Percentiles rank a stretch among this genome's conserved stretches.
phyloP scores from a whole-genome alignment of 2,888 invertebrate genomes.

The Drosophila mettleri region DNA sequence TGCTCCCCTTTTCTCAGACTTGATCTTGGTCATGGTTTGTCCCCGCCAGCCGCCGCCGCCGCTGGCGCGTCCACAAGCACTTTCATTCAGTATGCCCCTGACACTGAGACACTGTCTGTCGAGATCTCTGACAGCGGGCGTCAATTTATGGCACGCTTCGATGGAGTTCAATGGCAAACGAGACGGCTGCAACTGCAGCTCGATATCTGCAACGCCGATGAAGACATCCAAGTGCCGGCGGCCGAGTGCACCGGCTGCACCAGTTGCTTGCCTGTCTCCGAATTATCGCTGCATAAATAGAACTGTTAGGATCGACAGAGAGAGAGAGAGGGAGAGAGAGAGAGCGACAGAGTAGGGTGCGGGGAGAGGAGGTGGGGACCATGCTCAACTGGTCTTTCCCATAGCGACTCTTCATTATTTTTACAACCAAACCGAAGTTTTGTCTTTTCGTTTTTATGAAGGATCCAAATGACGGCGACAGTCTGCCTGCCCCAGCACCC shows the following conservation, averaged over 20 bases:
- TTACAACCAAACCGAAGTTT: constrained; percentile 35
- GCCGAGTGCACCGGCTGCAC: constrained; percentile 31
- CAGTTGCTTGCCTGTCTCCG: constrained; percentile 55
- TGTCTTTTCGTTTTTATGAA: constrained; percentile 28
- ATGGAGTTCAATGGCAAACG: constrained; percentile 73
- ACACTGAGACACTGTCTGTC: constrained; percentile 40
- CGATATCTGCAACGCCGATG: constrained; percentile 42
- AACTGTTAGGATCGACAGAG: constrained; percentile 27
- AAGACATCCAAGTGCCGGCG: constrained; percentile 62
- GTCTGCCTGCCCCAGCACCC: neutral
- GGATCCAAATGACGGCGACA: constrained; percentile 36
- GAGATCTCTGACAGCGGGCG: constrained; percentile 60
- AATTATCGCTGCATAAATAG: constrained; percentile 74
- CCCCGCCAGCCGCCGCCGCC: neutral
- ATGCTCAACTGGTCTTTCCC: constrained; percentile 6
- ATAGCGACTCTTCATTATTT: constrained; percentile 46
- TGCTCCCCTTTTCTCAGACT: constrained; percentile 21
- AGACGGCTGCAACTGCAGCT: constrained; percentile 16
- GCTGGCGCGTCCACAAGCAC: neutral
- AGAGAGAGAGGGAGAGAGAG: neutral
- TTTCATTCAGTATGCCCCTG: constrained; percentile 10
- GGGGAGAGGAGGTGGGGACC: too few species aligned
- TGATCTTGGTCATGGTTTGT: constrained; percentile 26
- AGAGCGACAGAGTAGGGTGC: too few species aligned
- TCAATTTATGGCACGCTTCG: constrained; percentile 81